Base-by-base conservation (phyloP, 2,888 invertebrate genomes). In the Chrysolina haemoptera region DNA sequence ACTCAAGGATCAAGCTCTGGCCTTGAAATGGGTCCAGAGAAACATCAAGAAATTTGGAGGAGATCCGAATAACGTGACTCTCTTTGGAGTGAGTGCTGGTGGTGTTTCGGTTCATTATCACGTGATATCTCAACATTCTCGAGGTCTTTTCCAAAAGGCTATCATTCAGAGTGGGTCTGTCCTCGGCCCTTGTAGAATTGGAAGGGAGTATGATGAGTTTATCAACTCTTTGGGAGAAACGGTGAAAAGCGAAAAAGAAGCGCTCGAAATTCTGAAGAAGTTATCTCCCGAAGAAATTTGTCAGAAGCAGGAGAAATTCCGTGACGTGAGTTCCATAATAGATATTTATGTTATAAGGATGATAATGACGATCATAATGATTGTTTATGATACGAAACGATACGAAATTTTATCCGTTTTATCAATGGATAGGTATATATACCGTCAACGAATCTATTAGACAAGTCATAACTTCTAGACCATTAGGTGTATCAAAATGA, bases 31-130 rank as follows among this genome's bases (percentile, higher is more conserved):
- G 89, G 84, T 90, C 0, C 87, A 89, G 86, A 88, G 78, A 87
- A 89, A 89, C 72, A 87, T 88, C 5, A 77, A 83, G 4, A 83
- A 83, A 70, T 89, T 89, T 77, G 88, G 88, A 16, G 89, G 89
- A 3, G 86, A 89, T 81, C 83, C 87, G 0, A 78, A 86, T 1
- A 89, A 89, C 67, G 88, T 89, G 12, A 89, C 88, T 0, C 80
- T 89, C 0, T 87, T 89, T 70, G 90, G 90, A 1, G 88, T 89
- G 78, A 90, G 90, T 78, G 90, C 90, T 1, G 90, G 90, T 0
- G 89, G 85, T 6, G 87, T 86, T 46, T 87, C 89, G 3, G 85
- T 88, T 0, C 89, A 90, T 73, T 89, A 86, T 76, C 86, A 89
- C 81, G 87, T 88, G 80, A 77, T 90, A 3, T 89, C 89, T 0